A percentile compares a stretch with the other conserved stretches of the same genome.
phyloP scores from a whole-genome alignment of 2,113 vertebrate species.

The Oreochromis tanganicae region DNA sequence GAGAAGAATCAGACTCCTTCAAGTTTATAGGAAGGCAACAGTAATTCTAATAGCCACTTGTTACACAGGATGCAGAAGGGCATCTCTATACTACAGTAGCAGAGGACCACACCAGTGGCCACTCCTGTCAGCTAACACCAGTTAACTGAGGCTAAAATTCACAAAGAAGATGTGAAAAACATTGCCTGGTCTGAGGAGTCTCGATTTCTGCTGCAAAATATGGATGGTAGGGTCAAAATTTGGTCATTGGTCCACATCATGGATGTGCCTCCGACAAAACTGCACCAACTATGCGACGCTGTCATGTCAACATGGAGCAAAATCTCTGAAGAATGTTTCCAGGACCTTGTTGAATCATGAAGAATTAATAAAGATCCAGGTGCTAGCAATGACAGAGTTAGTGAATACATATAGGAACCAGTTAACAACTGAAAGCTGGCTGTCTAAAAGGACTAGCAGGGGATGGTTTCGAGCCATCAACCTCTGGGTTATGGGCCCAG shows the following conservation, averaged over 20 bases:
- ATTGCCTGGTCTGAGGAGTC: neutral
- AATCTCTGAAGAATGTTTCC: neutral
- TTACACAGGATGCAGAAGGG: neutral
- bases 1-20: neutral
- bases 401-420: neutral
- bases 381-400: neutral
- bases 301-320: neutral
- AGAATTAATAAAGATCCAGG: neutral
- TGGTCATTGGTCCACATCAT: neutral
- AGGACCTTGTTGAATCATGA: neutral
- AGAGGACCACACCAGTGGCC: neutral
- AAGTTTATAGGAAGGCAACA: neutral
- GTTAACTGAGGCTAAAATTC: neutral
- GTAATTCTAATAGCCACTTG: neutral
- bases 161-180: neutral
- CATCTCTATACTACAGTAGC: neutral
- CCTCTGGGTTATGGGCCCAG: slow-evolving; percentile 82
- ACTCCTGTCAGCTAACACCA: neutral
- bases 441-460: slow-evolving; percentile 26
- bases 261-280: neutral
- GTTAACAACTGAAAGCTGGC: neutral
- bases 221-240: neutral
- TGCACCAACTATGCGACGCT: neutral
- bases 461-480: slow-evolving; percentile 81
- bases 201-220: neutral